Evolutionary conservation across 2,888 invertebrate genomes (phyloP).

Genomic region (Aelia acuminata): DNA sequence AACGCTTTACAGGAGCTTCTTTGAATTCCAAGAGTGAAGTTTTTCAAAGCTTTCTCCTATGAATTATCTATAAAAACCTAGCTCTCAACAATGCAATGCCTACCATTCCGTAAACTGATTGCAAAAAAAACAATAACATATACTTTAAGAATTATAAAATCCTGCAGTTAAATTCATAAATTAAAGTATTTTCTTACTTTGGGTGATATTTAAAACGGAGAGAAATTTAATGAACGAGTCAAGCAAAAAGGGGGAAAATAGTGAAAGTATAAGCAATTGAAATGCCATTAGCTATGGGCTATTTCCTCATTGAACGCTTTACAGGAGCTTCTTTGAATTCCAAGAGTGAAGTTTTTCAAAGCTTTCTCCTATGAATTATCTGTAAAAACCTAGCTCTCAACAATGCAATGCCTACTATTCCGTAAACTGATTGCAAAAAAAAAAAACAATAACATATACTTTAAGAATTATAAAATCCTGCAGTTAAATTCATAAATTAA

Average conservation of each 20-base stretch:
- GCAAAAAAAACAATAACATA: not conserved
- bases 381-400: not conserved
- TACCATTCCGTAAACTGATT: not conserved
- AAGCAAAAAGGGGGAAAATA: too few species aligned
- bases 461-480: not conserved
- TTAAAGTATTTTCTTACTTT: too few species aligned
- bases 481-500: too few species aligned
- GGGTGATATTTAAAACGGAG: too few species aligned
- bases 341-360: not conserved
- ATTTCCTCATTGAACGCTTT: not conserved
- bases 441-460: not conserved
- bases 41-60: not conserved
- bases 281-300: constrained; percentile 4
- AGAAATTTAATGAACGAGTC: too few species aligned
- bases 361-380: not conserved
- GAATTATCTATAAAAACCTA: not conserved
- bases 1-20: not conserved
- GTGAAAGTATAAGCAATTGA: constrained; percentile 1
- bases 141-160: not conserved
- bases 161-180: too few species aligned
- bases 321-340: not conserved
- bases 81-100: not conserved
- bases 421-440: not conserved
- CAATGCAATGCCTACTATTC: not conserved
- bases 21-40: not conserved